Percentiles rank a stretch among this genome's conserved stretches.
These are phyloP conservation scores for Pedionomus torquatus DNA, from an alignment of 2,113 vertebrate genomes.

Conservation along the genomic window DNA sequence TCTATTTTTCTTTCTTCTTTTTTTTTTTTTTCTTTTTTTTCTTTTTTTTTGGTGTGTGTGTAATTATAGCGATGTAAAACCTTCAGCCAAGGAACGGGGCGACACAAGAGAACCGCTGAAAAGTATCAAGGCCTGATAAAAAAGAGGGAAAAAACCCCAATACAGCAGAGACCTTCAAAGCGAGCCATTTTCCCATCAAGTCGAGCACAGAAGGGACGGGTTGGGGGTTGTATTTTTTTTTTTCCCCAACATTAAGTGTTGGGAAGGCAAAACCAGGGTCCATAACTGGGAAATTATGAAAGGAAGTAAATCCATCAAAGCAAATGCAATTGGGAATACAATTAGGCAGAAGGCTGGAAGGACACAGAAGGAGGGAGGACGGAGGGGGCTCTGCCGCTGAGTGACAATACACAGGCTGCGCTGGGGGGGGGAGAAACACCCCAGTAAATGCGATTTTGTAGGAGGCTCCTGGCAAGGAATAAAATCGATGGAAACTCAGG, in stretches of 20 bases:
- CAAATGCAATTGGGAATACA: conserved; percentile 79
- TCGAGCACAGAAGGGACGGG: neutral
- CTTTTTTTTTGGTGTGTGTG: too few species aligned
- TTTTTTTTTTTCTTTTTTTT: neutral
- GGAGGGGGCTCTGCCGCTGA: conserved; percentile 77
- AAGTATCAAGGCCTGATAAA: neutral
- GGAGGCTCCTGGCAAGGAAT: conserved; percentile 59
- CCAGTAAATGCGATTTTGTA: conserved; percentile 78
- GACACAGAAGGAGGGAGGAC: conserved; percentile 74
- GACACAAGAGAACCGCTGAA: rapidly evolving
- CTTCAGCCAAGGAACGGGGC: neutral
- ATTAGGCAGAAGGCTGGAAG: conserved; percentile 65
- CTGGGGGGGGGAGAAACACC: conserved; percentile 28
- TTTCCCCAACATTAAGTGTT: conserved; percentile 58
- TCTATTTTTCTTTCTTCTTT: too few species aligned
- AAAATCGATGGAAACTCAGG: conserved; percentile 65
- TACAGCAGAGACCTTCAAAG: neutral
- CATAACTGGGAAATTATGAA: conserved; percentile 81
- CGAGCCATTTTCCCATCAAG: neutral
- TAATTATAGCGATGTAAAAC: neutral
- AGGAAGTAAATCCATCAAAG: conserved; percentile 83
- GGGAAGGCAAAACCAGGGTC: conserved; percentile 72
- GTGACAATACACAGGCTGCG: conserved; percentile 81
- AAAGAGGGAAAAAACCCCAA: neutral
- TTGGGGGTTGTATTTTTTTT: neutral